These are phyloP conservation scores for Scolopax bukidnonensis DNA, from an alignment of 2,797 vertebrate genomes.

Conservation along the genomic window DNA sequence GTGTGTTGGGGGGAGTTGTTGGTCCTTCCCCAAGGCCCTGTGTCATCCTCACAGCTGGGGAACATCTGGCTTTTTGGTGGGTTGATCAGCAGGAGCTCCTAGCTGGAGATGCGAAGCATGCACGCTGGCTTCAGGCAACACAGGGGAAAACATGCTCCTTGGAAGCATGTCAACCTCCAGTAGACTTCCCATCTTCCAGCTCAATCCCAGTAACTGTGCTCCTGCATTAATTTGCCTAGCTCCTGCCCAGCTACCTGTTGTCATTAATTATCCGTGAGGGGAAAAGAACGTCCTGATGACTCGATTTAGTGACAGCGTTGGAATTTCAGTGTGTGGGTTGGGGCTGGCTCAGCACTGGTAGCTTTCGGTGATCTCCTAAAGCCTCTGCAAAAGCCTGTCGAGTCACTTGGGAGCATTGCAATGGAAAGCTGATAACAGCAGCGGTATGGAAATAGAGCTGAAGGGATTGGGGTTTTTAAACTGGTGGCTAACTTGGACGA, in stretches of 20 bases:
- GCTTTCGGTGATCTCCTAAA: constrained; percentile 34
- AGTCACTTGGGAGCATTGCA: constrained; percentile 40
- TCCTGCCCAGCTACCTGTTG: background rate
- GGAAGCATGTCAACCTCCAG: background rate
- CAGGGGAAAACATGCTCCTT: background rate
- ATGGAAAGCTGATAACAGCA: constrained; percentile 44
- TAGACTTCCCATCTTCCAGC: background rate
- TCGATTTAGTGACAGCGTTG: fast-evolving
- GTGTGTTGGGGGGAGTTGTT: background rate
- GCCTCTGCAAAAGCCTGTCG: constrained; percentile 8
- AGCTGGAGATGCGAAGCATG: fast-evolving
- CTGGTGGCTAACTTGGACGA: constrained; percentile 35
- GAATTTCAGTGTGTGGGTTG: background rate
- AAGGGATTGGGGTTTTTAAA: constrained; percentile 58
- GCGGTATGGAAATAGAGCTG: constrained; percentile 26
- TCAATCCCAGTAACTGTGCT: background rate
- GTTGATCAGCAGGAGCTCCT: background rate
- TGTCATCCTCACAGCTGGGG: background rate
- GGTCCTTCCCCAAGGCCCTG: background rate
- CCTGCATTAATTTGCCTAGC: background rate
- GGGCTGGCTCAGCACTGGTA: background rate
- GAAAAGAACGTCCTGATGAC: background rate
- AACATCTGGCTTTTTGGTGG: background rate
- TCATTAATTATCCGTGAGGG: background rate
- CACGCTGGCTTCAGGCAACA: background rate